These are phyloP conservation scores for Melolontha melolontha DNA, from an alignment of 2,888 invertebrate genomes.

Conservation along the genomic window DNA sequence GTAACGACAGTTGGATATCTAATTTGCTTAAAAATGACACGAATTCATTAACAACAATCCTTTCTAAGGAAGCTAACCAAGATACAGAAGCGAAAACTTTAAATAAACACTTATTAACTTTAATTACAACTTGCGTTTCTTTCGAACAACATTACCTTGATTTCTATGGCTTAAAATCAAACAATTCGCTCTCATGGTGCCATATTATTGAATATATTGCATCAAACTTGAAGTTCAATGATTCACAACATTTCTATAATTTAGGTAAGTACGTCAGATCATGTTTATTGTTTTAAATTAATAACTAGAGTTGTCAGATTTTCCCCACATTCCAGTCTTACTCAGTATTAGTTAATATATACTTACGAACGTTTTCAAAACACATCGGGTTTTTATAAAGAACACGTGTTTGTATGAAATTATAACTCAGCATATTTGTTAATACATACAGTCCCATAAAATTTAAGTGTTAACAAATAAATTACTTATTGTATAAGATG, in stretches of 20 bases:
- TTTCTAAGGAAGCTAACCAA: conserved; percentile 53
- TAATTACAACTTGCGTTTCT: conserved; percentile 60
- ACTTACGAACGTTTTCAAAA: too few species aligned
- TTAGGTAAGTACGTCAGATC: conserved; percentile 62
- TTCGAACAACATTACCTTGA: conserved; percentile 59
- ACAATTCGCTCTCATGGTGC: conserved; percentile 60
- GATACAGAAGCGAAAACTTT: conserved; percentile 56
- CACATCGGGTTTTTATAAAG: too few species aligned
- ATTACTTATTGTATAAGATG: too few species aligned
- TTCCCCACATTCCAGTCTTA: too few species aligned
- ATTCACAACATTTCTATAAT: conserved; percentile 70
- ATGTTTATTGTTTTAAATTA: too few species aligned
- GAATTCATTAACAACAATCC: conserved; percentile 56
- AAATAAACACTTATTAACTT: conserved; percentile 59
- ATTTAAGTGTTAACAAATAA: too few species aligned
- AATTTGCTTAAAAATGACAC: conserved; percentile 57
- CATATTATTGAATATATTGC: conserved; percentile 66
- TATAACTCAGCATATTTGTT: too few species aligned
- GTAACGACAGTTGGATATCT: conserved; percentile 57
- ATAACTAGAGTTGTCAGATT: too few species aligned
- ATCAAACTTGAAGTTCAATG: conserved; percentile 67
- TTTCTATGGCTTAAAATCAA: conserved; percentile 42
- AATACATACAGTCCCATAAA: too few species aligned
- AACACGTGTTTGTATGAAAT: too few species aligned
- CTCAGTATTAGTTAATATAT: too few species aligned